Evolutionary conservation across 2,113 vertebrate genomes (phyloP), one percentile per base, ranked within the genome.

Genomic region (Rhinolophus sinicus): DNA sequence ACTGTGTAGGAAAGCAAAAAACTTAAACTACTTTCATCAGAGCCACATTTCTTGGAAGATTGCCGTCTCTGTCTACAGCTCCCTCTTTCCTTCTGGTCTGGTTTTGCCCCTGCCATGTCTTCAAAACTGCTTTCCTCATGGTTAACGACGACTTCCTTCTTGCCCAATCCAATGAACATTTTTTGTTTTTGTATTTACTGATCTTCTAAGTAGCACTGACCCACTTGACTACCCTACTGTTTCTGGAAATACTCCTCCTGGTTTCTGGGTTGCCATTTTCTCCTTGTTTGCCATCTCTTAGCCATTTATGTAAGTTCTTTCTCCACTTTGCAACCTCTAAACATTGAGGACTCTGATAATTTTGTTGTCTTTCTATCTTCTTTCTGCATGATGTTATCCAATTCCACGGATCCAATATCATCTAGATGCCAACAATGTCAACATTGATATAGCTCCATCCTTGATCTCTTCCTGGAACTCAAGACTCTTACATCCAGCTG

Each of bases 1-100:
- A 91, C 67, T 8, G 38, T 24, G 21, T 28, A 73, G 86, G 58
- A 65, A 94, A 93, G 82, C 50, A 92, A 85, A 95, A 47, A 40
- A 94, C 93, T 81, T 91, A 15, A 95, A 89, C 35, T 22, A 16
- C 81, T 96, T 96, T 96, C 73, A 72, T 86, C 93, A 93, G 81
- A 67, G 76, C 67, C 91, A 82, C 18, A 77, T 90, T 92, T 95
- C 78, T 82, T 85, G 91, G 94, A 73, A 82, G 67, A 60, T 56
- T 73, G 62, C 50, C 38, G 60, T 65, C 76, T 83, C 50, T 56
- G 44, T 84, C 67, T 47, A 82, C 13, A 65, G 58, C 52, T 44
- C 4, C 10, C 35, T 52, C 19, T 47, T 21, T 67, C 70, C 77
- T 40, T 47, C 83, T 78, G 47, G n/a, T 18, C 18, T 60, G 67